Evolutionary conservation across 64 coral and sea anemone species (phyloP), one percentile per base, ranked within the genome.

Genomic region (Porites australiensis): DNA sequence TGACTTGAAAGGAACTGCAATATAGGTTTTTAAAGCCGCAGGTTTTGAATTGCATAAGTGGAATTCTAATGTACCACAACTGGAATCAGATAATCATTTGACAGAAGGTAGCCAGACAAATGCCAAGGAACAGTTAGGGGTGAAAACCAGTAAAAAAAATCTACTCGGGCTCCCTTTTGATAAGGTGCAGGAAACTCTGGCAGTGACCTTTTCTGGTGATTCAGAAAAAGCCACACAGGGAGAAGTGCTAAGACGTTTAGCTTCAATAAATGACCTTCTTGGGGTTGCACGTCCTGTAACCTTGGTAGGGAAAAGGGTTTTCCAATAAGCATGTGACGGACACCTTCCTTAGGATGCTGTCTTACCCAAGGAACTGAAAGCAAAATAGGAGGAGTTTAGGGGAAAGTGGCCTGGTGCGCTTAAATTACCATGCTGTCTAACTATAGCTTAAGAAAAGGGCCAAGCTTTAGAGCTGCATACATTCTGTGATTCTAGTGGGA

Each of bases 101-200:
- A 37, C 27, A 37, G 27, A 37, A 37, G 27, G 27, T 15, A 19
- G 62, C 50, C 70, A 88, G 48, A 76, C 86, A 11, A 82, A 77
- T 87, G 63, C 91, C 53, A 93, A 93, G 60, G 69, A 93, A 70
- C 83, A 82, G 55, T 83, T 83, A 51, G 89, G 89, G 13, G 54
- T 37, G 27, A 37, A 37, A 37, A 37, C 27, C 27, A 37, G 27
- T 37, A 37, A 37, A 37, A 37, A 37, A 37, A 37, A 37, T 37
- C 27, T 37, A 37, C 27, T 37, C 27, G 27, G 27, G 27, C 27
- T 37, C 27, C 74, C 78, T 58, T 91, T 47, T 77, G 58, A 91
- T 69, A 73, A 82, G 53, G 67, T 73, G 44, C 19, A 93, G 48
- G 85, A 93, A 22, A 93, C 84, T 13, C 16, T 94, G 6, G 51